Evolutionary conservation across 1,140 invertebrate species (phyloP).

Genomic region (Drosophila nasuta): DNA sequence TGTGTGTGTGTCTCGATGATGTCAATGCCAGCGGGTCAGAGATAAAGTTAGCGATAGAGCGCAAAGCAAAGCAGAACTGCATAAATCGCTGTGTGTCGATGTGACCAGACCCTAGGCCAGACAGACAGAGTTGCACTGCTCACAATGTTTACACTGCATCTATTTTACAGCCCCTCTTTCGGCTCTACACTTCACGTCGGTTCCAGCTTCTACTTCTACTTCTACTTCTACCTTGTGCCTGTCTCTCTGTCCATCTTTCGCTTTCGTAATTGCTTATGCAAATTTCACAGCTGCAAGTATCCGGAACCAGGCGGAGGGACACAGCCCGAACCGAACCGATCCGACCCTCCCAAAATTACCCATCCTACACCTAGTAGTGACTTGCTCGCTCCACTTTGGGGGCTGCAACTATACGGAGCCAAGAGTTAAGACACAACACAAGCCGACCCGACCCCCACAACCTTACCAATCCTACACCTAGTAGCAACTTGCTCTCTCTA

Average conservation of each 20-base stretch:
- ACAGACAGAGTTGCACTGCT: constrained; percentile 26
- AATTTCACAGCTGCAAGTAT: constrained; percentile 64
- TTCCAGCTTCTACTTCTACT: not conserved
- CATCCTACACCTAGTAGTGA: no score
- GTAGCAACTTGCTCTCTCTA: no score
- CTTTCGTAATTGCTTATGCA: constrained; percentile 74
- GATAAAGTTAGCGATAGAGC: not conserved
- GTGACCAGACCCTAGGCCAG: constrained; percentile 1
- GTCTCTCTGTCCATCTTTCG: not conserved
- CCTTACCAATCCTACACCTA: no score
- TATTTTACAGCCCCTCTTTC: constrained; percentile 2
- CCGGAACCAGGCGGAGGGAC: not conserved
- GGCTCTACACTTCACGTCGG: not conserved
- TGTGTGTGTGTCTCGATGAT: constrained; percentile 17
- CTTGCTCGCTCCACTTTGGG: no score
- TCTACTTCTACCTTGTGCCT: not conserved
- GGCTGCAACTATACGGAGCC: not conserved
- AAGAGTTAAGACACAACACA: no score
- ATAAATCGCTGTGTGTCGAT: constrained; percentile 17
- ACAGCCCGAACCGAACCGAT: no score
- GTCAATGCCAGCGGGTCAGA: not conserved
- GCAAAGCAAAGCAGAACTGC: not conserved
- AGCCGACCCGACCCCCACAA: no score
- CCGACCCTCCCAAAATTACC: no score
- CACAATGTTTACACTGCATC: constrained; percentile 44